Base-by-base conservation (phyloP, 2,113 vertebrate genomes). In the Eulemur rufifrons region DNA sequence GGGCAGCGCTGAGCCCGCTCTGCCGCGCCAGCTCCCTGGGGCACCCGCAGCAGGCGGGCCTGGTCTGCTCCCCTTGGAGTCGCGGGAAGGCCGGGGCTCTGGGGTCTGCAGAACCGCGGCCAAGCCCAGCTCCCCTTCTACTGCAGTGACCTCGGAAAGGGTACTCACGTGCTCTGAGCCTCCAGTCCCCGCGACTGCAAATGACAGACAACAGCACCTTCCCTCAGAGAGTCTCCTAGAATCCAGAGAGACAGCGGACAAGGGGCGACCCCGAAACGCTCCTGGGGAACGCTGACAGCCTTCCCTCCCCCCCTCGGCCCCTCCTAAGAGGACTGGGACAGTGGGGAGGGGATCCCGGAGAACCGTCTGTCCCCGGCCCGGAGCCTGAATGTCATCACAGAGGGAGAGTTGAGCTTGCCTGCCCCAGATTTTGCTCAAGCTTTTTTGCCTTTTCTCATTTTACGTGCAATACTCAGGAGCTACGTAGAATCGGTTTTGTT, bases 251-350 rank as follows among this genome's bases (percentile, higher is more conserved):
- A 7, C 8, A 2, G 20, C 5, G 25, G 52, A 21, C 56, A 7
- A 56, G 52, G 47, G 1, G 5, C 2, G 1, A 5, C 20, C 3
- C 9, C 5, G 3, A 25, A 54, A 32, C 12, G 4, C n/a, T 27
- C 4, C 3, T 3, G n/a, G 52, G 2, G 37, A 3, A 1, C 1
- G 34, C 11, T 25, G 4, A 1, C 23, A 20, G 18, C 52, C 2
- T 54, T n/a, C 12, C 34, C 50, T 78, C 42, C 27, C 20, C 50
- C 14, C 69, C 71, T 20, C 23, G 4, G 13, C 5, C 12, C 39
- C n/a, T 9, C 34, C 78, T 27, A 37, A 21, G 32, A 47, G 52
- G 52, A 20, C 5, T 11, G 25, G 50, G 27, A 21, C 29, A 64
- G 74, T 34, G 81, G 20, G 39, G 14, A 23, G 5, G 63, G 29